Evolutionary conservation across 1,140 invertebrate species (phyloP), one percentile per base, ranked within the genome.

Genomic region (Hyles vespertilio): DNA sequence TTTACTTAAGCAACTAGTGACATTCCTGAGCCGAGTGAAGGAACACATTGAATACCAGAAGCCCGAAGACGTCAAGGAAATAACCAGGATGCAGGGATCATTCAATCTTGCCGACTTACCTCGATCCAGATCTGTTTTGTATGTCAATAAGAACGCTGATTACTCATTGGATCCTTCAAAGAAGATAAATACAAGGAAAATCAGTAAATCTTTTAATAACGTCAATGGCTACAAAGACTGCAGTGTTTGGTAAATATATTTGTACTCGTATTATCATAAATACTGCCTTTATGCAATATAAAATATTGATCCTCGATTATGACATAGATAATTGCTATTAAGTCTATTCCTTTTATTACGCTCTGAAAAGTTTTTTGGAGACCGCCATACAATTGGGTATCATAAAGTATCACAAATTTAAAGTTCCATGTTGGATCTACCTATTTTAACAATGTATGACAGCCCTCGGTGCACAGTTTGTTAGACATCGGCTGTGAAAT

Each of bases 1-100:
- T 8, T 90, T 95, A 62, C 92, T 96, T 90, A 93, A 94, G 77
- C 94, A 96, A 84, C 93, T 95, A 47, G 91, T 94, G 11, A 91
- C 92, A 36, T 95, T 95, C 79, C 81, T 96, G 65, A 94, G 94
- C 70, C 92, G 93, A 78, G 92, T 93, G 7, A 92, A 93, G 64
- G 92, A 92, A 56, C 93, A 92, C 70, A 89, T 94, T 59, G 91
- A 92, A 46, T 69, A 62, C 57, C 79, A 84, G 58, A 80, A 75
- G 34, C 67, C 50, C 40, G 79, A 84, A 4, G 52, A 33, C 46
- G 50, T 61, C 34, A 63, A 68, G 32, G 72, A 89, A 81, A 58
- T 72, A 67, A 34, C 72, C 80, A 75, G 92, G 87, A 50, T 66
- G 12, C 69, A 74, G 7, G 75, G 69, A 46, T 72, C 79, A 6